Percentiles rank a stretch among this genome's conserved stretches.
Conservation (phyloP, 1,140 invertebrate genomes). For the Atopsyche davidsoni region DNA sequence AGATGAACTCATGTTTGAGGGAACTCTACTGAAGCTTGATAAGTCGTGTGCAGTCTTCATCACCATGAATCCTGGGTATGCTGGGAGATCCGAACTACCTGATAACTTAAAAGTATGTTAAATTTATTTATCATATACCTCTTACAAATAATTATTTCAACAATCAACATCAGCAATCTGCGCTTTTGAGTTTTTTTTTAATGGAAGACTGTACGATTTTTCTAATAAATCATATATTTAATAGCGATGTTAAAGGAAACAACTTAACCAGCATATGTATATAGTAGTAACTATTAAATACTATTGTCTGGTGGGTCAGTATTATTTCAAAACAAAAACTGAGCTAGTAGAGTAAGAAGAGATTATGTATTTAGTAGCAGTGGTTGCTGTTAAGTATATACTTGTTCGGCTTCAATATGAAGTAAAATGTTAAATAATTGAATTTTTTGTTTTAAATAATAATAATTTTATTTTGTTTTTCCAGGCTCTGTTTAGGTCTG, state of each 20-base stretch:
- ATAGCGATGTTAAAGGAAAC: too few relatives aligned
- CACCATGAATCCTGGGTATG: conserved; percentile 95
- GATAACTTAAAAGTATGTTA: conserved; percentile 84
- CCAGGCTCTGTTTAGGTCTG: conserved; percentile 85
- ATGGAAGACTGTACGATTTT: too few relatives aligned
- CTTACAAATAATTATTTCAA: not conserved
- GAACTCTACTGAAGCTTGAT: conserved; percentile 78
- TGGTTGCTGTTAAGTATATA: too few relatives aligned
- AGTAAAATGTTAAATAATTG: not conserved
- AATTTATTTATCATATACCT: not conserved
- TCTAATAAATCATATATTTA: too few relatives aligned
- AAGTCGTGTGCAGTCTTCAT: conserved; percentile 93
- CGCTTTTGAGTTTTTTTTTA: too few relatives aligned
- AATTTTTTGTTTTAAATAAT: conserved; percentile 5
- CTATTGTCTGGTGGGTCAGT: too few relatives aligned
- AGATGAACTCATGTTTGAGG: conserved; percentile 78
- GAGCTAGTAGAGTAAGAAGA: too few relatives aligned
- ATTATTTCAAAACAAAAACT: too few relatives aligned
- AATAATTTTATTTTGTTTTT: conserved; percentile 21
- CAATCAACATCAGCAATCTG: too few relatives aligned
- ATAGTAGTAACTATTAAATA: too few relatives aligned
- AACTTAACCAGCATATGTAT: too few relatives aligned
- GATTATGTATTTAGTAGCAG: too few relatives aligned
- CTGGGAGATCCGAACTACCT: conserved; percentile 82
- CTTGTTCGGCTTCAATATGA: not conserved